Evolutionary conservation across 2,888 invertebrate species (phyloP), one percentile per base, ranked within the genome.

Genomic region (Agrilus cyanescens): DNA sequence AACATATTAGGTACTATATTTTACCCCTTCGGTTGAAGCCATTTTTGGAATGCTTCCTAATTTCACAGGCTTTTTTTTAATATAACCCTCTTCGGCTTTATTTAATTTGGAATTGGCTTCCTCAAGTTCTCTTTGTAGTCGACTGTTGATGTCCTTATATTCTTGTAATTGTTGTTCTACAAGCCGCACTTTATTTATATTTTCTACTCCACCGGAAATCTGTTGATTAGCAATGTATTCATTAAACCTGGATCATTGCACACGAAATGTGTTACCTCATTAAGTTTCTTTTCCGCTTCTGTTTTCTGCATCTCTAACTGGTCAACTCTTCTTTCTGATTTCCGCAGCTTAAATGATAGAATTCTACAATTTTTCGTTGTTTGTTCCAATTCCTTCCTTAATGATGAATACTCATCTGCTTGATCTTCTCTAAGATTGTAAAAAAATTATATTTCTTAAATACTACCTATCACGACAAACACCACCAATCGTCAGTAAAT

Each of bases 361-460:
- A 98, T 93, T 55, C 98, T 78, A 69, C 97, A 97, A 69, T 97
- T 97, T 66, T 98, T 99, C 38, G 93, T 91, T 3, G 93, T 89
- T 60, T 91, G 89, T 60, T 98, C 97, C 52, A 98, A 74, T 65
- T 96, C 96, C 60, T 93, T 86, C 69, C 95, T 87, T 38, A 98
- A 66, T 41, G 88, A 88, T 3, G 89, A 82, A 62, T 96, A 96
- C 62, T 96, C 97, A 58, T 95, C 91, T 6, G 90, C 91, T 70
- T 97, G 96, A 57, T 96, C 96, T 64, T 97, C 97, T 56, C 93
- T 81, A 60, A 48, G 71, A 32, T 18, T 18, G 12, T 18, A 34
- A 30, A 12, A 20, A 20, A 20, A 20, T 3, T 7, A 63, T 20
- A 7, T 20, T 20, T 20, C 2, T 48, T 52, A 42, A 36, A 25